Base-by-base conservation (phyloP, 2,888 invertebrate genomes). In the Nymphalis urticae region DNA sequence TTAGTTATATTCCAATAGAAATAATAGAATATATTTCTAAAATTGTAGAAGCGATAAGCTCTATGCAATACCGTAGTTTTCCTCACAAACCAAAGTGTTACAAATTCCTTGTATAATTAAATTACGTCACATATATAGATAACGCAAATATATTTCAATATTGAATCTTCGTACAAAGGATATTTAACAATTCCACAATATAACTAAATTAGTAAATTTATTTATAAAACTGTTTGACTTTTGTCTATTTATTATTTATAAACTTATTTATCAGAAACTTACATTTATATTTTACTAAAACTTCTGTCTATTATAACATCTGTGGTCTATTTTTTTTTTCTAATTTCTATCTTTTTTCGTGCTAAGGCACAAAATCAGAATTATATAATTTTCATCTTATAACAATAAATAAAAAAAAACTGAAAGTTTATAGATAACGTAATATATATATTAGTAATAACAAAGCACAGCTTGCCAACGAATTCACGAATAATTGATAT, bases 381-480 rank as follows among this genome's bases (percentile, higher is more conserved):
- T 42, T 10, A 4, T 42, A 42, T 42, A 42, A 42, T 10, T 42
- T 42, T 42, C 3, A 3, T 13, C 3, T 13, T 13, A 13, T 42
- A 0, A 13, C 42, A 42, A 42, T 42, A 42, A 42, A 13, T 42
- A 4, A 42, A 42, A 13, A 42, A 13, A 42, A 13, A 1, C 3
- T 0, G 1, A 10, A 42, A 13, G 42, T 42, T 42, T 13, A 42
- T 32, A 42, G 0, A 13, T 13, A 13, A 13, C 42, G 13, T 42
- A 42, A 42, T 13, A 2, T 42, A 42, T 42, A 53, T 63, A 47
- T 48, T 32, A 68, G 27, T 24, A 27, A 17, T 48, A 62, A 64
- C 48, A 53, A 66, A 66, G 56, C 65, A 62, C 48, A 47, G 64
- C 71, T 71, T 71, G 71, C 71, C 71, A 69, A 68, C 47, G 48